These are phyloP conservation scores for Cephalotes varians DNA, from an alignment of 2,888 invertebrate species.

Conservation along the genomic window DNA sequence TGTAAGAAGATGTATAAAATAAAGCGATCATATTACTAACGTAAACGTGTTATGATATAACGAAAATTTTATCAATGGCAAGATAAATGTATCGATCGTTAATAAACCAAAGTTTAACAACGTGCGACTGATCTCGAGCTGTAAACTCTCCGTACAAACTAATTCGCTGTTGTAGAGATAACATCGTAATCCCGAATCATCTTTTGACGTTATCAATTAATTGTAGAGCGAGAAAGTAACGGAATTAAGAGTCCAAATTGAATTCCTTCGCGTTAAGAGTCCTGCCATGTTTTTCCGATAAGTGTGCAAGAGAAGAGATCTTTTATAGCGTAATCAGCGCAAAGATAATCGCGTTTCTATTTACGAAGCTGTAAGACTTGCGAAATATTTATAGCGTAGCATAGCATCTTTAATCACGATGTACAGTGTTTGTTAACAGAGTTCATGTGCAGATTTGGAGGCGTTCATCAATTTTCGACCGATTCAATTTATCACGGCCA, in stretches of 20 bases:
- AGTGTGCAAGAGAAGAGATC: conserved; percentile 28
- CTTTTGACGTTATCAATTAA: conserved; percentile 50
- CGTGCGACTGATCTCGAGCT: conserved; percentile 17
- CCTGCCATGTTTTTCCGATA: conserved; percentile 39
- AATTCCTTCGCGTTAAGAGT: conserved; percentile 35
- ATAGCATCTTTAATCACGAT: conserved; percentile 42
- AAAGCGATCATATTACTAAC: conserved; percentile 41
- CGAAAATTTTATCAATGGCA: conserved; percentile 41
- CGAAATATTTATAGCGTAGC: conserved; percentile 37
- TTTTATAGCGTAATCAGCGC: conserved; percentile 28
- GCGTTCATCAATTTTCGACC: conserved; percentile 36
- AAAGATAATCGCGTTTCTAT: conserved; percentile 49
- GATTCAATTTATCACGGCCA: conserved; percentile 24
- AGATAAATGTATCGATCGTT: conserved; percentile 47
- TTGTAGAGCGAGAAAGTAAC: conserved; percentile 33
- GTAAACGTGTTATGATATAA: conserved; percentile 48
- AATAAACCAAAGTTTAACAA: conserved; percentile 42
- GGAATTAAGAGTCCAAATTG: conserved; percentile 44
- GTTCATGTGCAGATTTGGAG: conserved; percentile 5
- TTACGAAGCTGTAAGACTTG: conserved; percentile 39
- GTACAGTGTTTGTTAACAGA: conserved; percentile 18
- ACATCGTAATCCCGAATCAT: conserved; percentile 57
- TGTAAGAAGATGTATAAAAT: conserved; percentile 51
- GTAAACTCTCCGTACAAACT: conserved; percentile 6
- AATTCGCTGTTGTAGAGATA: conserved; percentile 38